phyloP scores from a whole-genome alignment of 2,888 invertebrate genomes.

The Acanthosepion pharaonis region DNA sequence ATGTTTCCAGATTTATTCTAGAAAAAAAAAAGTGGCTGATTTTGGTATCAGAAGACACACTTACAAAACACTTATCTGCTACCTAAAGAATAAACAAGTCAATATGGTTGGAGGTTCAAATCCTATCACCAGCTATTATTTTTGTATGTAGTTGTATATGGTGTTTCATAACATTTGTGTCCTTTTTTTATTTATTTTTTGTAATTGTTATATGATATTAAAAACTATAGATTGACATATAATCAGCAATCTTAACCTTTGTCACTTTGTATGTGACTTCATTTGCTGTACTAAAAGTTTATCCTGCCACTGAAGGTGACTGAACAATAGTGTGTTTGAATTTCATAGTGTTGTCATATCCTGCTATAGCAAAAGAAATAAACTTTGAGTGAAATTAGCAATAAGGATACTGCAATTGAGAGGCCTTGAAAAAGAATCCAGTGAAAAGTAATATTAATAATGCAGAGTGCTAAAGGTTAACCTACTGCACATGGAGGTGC shows the following conservation, averaged over 20 bases:
- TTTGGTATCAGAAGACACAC: not conserved
- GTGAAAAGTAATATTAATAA: too few relatives aligned
- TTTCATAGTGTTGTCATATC: too few relatives aligned
- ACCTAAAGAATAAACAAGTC: not conserved
- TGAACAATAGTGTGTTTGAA: too few relatives aligned
- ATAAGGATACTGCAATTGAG: too few relatives aligned
- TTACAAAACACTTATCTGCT: not conserved
- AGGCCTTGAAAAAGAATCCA: too few relatives aligned
- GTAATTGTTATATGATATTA: not conserved
- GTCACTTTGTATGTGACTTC: too few relatives aligned
- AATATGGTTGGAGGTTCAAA: not conserved
- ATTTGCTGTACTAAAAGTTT: too few relatives aligned
- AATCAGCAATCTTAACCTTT: too few relatives aligned
- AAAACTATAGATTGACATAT: not conserved
- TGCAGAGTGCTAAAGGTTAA: too few relatives aligned
- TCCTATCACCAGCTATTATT: not conserved
- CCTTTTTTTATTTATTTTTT: not conserved
- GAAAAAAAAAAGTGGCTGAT: not conserved
- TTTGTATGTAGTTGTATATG: not conserved
- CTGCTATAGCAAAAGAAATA: too few relatives aligned
- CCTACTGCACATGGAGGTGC: not conserved
- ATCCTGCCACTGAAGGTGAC: too few relatives aligned
- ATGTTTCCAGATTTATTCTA: not conserved
- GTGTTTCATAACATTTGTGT: not conserved
- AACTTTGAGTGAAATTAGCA: too few relatives aligned